Conservation (phyloP, 2,888 invertebrate species). For the Candidula unifasciata region DNA sequence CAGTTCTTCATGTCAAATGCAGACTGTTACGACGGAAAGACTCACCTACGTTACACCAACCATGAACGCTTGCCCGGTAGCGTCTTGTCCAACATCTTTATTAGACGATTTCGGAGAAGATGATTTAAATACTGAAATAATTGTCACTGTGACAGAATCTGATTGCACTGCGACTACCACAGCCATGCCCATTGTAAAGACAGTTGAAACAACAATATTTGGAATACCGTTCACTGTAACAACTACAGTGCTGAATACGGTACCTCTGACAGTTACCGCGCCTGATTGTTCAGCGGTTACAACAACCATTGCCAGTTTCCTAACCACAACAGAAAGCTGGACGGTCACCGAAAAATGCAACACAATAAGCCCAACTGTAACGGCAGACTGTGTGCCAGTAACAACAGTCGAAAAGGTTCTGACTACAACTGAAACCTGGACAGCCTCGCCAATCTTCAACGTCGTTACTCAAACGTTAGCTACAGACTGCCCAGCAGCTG, state of each 20-base stretch:
- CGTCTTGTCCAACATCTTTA: background rate
- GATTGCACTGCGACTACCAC: background rate
- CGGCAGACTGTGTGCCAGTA: background rate
- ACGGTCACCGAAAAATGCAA: background rate
- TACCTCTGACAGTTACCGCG: background rate
- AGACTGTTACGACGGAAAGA: background rate
- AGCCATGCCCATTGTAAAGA: background rate
- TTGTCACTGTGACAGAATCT: background rate
- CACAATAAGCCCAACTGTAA: background rate
- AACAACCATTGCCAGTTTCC: background rate
- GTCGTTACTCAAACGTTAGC: background rate
- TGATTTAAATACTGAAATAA: background rate
- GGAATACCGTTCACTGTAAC: background rate
- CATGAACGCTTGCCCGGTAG: background rate
- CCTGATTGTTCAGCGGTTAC: background rate
- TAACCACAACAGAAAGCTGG: background rate
- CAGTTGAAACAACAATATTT: background rate
- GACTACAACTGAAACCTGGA: background rate
- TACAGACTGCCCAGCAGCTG: background rate
- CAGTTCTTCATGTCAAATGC: background rate
- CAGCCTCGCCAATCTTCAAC: background rate
- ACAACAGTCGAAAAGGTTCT: background rate
- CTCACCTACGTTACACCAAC: background rate
- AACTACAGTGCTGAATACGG: conserved; percentile 5
- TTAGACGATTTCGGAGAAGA: background rate